Evolutionary conservation across 2,888 invertebrate species (phyloP).

Genomic region (Eilema sororculum): DNA sequence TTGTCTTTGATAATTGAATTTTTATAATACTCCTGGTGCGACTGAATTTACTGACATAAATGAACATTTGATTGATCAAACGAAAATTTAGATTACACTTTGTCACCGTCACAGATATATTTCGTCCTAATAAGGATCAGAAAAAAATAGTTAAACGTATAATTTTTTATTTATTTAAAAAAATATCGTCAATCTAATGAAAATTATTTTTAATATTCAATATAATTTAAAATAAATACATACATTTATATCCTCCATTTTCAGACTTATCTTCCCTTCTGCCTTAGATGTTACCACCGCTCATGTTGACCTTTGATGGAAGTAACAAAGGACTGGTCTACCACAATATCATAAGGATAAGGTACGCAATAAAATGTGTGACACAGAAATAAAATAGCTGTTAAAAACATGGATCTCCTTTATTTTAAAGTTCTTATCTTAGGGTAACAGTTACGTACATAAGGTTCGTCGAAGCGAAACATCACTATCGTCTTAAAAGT

Average conservation of each 20-base stretch:
- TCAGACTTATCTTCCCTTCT: too few relatives aligned
- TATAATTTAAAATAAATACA: too few relatives aligned
- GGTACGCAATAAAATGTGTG: background rate
- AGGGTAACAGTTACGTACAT: conserved; percentile 82
- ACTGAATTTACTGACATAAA: background rate
- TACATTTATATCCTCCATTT: too few relatives aligned
- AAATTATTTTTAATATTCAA: too few relatives aligned
- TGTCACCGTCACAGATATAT: background rate
- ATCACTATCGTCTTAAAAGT: conserved; percentile 75
- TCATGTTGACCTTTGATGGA: too few relatives aligned
- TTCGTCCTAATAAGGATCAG: too few relatives aligned
- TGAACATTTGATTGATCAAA: background rate
- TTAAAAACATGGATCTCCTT: conserved; percentile 76
- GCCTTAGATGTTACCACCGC: too few relatives aligned
- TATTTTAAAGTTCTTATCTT: conserved; percentile 74
- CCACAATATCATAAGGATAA: too few relatives aligned
- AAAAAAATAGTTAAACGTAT: too few relatives aligned
- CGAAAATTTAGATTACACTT: background rate
- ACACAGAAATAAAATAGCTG: conserved; percentile 37
- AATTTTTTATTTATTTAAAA: too few relatives aligned
- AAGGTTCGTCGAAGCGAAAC: conserved; percentile 79
- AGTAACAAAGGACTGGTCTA: too few relatives aligned
- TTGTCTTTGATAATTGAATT: background rate
- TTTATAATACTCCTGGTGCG: background rate
- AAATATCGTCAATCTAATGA: too few relatives aligned